Evolutionary conservation across 2,797 vertebrate species (phyloP).

Genomic region (Pipistrellus nathusii): DNA sequence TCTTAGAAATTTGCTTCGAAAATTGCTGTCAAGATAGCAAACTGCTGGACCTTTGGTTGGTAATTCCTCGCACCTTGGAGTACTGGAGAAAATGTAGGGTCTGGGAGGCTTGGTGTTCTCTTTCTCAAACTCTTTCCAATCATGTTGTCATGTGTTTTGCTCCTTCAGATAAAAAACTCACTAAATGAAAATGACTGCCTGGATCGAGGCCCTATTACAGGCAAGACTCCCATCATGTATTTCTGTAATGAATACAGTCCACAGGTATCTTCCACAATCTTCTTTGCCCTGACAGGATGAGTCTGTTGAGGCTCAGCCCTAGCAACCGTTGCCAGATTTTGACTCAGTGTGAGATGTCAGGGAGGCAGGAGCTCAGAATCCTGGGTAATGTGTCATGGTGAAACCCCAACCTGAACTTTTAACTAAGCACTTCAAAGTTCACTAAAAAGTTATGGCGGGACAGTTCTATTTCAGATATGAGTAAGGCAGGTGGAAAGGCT

Average conservation of each 20-base stretch:
- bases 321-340: not conserved
- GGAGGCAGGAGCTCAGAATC: not conserved
- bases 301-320: not conserved
- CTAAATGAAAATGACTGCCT: slow-evolving; percentile 75
- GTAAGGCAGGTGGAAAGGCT: not conserved
- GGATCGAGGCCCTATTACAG: slow-evolving; percentile 59
- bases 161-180: slow-evolving; percentile 77
- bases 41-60: not conserved
- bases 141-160: not conserved
- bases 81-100: not conserved
- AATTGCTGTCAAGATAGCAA: not conserved
- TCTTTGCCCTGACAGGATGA: fast-evolving
- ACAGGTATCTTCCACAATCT: slow-evolving; percentile 66
- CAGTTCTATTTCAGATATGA: not conserved
- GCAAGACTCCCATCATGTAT: slow-evolving; percentile 62
- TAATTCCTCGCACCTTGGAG: not conserved
- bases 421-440: not conserved
- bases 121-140: not conserved
- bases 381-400: not conserved
- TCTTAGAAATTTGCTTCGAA: not conserved
- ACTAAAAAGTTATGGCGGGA: not conserved
- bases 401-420: not conserved
- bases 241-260: not conserved
- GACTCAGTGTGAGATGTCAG: not conserved
- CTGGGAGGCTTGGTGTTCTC: not conserved